Evolutionary conservation across 2,888 invertebrate species (phyloP), one percentile per base, ranked within the genome.

Genomic region (Apotomis betuletana): DNA sequence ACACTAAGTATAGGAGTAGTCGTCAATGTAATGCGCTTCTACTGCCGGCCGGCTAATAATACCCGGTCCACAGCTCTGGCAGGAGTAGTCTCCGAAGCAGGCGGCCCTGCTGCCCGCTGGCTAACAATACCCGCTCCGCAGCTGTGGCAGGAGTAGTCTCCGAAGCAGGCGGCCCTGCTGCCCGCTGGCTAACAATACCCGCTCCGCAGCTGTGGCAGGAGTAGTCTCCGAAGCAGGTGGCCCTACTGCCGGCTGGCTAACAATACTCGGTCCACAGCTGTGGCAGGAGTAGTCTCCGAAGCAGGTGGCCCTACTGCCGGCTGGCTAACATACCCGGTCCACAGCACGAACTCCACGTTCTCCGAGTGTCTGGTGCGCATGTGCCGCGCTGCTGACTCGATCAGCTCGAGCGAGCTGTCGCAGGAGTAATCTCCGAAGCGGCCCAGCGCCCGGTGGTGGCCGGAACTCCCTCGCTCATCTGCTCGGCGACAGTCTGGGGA

Each of bases 41-140:
- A 27, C 27, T 27, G 27, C 41, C 6, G 1, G 49, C 10, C 2
- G 6, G 3, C 9, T 12, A 3, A 90, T 96, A 94, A 27, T 94
- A 98, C 98, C 98, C 98, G 36, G 98, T 98, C 98, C 98, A 98
- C 38, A 98, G 91, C 98, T 96, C 91, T 41, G n/a, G 8, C 6
- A 58, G 0, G 3, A 58, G 38, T 58, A 38, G 38, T 58, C n/a
- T 12, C 58, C 38, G 5, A 3, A 58, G 38, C 41, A 27, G 27
- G 27, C 27, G 27, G 1, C 27, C 27, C 27, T 27, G 2, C 27
- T 27, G 27, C 41, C 6, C 5, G 49, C 3, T 9, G 6, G 3
- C 9, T 12, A 3, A 90, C 96, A 94, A 27, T 94, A 98, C 98
- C 98, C 98, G 36, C 98, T 98, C 98, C 98, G 98, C 38, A 98